These are phyloP conservation scores for Hemicentrotus pulcherrimus DNA, from an alignment of 35 echinoderm and acorn worm genomes.

Conservation along the genomic window DNA sequence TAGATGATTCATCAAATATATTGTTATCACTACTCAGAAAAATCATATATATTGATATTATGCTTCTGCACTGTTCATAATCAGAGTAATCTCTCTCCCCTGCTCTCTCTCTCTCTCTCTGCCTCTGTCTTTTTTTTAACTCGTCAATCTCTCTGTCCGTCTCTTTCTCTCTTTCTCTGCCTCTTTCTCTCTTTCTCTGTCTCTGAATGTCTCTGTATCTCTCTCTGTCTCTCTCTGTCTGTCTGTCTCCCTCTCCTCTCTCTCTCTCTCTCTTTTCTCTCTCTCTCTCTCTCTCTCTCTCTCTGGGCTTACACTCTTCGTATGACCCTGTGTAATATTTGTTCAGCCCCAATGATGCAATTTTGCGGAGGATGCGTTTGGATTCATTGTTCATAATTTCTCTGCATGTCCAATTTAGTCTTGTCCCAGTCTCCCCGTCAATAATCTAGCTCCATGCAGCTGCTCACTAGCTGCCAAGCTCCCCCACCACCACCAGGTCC, in stretches of 20 bases:
- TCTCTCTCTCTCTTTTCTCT: background rate
- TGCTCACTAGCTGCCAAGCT: background rate
- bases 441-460: background rate
- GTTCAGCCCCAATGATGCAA: background rate
- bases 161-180: background rate
- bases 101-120: background rate
- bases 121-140: background rate
- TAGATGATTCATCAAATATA: constrained; percentile 5
- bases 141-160: background rate
- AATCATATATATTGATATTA: background rate
- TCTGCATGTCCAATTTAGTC: background rate
- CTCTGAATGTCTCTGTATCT: background rate
- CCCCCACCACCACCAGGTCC: background rate
- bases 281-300: background rate
- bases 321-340: background rate
- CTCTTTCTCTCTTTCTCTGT: background rate
- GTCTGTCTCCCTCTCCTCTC: background rate
- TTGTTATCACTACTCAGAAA: background rate
- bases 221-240: background rate
- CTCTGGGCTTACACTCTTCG: background rate
- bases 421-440: background rate
- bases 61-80: background rate
- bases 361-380: background rate
- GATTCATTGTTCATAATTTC: background rate
- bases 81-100: background rate